Percentiles rank a stretch among this genome's conserved stretches.
These are phyloP conservation scores for Apolygus lucorum DNA, from an alignment of 1,140 invertebrate species.

Conservation along the genomic window DNA sequence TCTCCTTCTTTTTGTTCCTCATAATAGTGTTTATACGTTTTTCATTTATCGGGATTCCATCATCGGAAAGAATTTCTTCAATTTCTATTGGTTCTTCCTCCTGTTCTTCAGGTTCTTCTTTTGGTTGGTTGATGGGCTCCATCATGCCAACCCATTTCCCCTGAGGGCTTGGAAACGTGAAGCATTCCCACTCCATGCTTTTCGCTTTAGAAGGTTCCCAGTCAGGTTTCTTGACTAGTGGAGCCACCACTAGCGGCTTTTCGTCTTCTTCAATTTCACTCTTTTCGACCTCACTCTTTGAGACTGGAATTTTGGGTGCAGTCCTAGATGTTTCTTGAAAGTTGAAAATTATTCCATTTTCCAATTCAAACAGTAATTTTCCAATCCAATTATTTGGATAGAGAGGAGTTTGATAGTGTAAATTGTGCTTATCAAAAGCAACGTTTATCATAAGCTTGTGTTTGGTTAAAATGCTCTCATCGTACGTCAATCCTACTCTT, in stretches of 20 bases:
- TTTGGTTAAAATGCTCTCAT: not conserved
- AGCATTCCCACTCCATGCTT: not conserved
- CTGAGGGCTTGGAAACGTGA: not conserved
- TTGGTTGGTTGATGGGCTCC: not conserved
- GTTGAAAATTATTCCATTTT: slow-evolving; percentile 8
- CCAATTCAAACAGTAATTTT: not conserved
- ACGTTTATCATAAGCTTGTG: not conserved
- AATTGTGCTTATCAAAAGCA: not conserved
- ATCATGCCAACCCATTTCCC: not conserved
- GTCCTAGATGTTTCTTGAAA: not conserved
- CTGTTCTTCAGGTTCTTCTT: not conserved
- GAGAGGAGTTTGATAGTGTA: slow-evolving; percentile 4
- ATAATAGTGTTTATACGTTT: not conserved
- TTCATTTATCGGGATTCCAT: not conserved
- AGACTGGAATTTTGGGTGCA: too few relatives aligned
- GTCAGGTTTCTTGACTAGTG: not conserved
- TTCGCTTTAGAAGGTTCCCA: not conserved
- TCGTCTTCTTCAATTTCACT: not conserved
- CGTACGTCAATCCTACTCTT: slow-evolving; percentile 4
- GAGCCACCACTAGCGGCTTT: not conserved
- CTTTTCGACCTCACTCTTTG: not conserved
- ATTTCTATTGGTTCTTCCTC: not conserved
- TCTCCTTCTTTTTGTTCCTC: not conserved
- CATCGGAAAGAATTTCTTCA: not conserved
- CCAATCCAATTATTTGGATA: not conserved